Percentiles rank a stretch among this genome's conserved stretches.
Evolutionary conservation across 2,797 vertebrate genomes (phyloP).

Genomic region (Poeciliopsis infans): DNA sequence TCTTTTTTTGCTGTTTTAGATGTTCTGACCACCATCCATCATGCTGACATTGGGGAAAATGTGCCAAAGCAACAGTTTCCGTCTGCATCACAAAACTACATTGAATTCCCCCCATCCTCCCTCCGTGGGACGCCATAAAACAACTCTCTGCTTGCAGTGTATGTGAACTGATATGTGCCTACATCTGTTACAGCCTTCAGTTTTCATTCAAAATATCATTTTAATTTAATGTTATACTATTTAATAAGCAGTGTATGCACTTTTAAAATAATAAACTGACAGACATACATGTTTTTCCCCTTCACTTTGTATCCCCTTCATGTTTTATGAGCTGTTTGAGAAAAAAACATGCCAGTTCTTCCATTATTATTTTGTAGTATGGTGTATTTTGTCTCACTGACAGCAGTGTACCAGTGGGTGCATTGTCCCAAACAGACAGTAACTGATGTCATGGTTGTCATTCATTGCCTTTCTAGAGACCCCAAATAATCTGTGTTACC

Average conservation of each 20-base stretch:
- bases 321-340: slow-evolving; percentile 66
- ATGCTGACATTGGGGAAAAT: slow-evolving; percentile 73
- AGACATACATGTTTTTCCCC: slow-evolving; percentile 71
- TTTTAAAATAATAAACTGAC: slow-evolving; percentile 78
- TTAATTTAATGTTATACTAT: slow-evolving; percentile 93
- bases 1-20: slow-evolving; percentile 71
- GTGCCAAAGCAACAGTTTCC: slow-evolving; percentile 84
- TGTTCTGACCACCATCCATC: slow-evolving; percentile 72
- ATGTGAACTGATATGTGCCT: slow-evolving; percentile 89
- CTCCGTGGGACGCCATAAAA: slow-evolving; percentile 63
- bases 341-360: slow-evolving; percentile 65
- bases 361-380: slow-evolving; percentile 56
- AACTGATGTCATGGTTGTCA: slow-evolving; percentile 62
- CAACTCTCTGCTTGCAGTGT: slow-evolving; percentile 72
- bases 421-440: slow-evolving; percentile 68
- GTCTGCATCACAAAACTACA: slow-evolving; percentile 52
- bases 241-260: slow-evolving; percentile 89
- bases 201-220: slow-evolving; percentile 86
- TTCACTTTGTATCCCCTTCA: slow-evolving; percentile 69
- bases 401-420: slow-evolving; percentile 71
- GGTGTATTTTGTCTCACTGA: slow-evolving; percentile 61
- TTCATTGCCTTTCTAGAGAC: slow-evolving; percentile 71
- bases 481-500: slow-evolving; percentile 76
- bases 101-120: slow-evolving; percentile 43
- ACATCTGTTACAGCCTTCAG: slow-evolving; percentile 89